These are phyloP conservation scores for Cydia pomonella DNA, from an alignment of 1,140 invertebrate species.

Conservation along the genomic window DNA sequence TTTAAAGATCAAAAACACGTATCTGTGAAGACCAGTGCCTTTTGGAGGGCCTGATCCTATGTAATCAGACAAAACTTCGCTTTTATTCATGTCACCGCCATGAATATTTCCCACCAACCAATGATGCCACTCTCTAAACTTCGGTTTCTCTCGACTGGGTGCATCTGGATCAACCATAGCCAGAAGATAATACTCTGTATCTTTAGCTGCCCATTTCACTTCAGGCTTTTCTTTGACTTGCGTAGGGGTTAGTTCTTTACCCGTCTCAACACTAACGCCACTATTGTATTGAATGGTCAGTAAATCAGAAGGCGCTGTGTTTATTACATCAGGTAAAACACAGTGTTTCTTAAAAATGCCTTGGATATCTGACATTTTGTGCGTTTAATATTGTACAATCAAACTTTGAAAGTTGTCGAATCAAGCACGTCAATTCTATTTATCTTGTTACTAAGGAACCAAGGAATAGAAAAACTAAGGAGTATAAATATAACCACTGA, in stretches of 20 bases:
- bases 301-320: slow-evolving; percentile 59
- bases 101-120: slow-evolving; percentile 96
- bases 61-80: slow-evolving; percentile 89
- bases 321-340: slow-evolving; percentile 67
- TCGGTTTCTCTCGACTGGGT: slow-evolving; percentile 90
- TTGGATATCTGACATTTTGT: slow-evolving; percentile 60
- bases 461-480: background rate
- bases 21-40: slow-evolving; percentile 90
- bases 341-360: slow-evolving; percentile 63
- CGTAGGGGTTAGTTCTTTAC: slow-evolving; percentile 25
- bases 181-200: slow-evolving; percentile 85
- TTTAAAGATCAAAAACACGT: slow-evolving; percentile 39
- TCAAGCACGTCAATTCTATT: background rate
- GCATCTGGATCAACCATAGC: slow-evolving; percentile 95
- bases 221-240: slow-evolving; percentile 70
- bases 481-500: no score
- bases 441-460: background rate
- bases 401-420: background rate
- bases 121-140: slow-evolving; percentile 93
- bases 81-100: slow-evolving; percentile 86
- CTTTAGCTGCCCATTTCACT: slow-evolving; percentile 68
- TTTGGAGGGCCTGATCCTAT: slow-evolving; percentile 93
- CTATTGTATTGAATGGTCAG: slow-evolving; percentile 57
- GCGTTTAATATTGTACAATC: background rate
- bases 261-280: slow-evolving; percentile 37